Base-by-base conservation (phyloP, 2,113 vertebrate species). In the Archocentrus centrarchus region DNA sequence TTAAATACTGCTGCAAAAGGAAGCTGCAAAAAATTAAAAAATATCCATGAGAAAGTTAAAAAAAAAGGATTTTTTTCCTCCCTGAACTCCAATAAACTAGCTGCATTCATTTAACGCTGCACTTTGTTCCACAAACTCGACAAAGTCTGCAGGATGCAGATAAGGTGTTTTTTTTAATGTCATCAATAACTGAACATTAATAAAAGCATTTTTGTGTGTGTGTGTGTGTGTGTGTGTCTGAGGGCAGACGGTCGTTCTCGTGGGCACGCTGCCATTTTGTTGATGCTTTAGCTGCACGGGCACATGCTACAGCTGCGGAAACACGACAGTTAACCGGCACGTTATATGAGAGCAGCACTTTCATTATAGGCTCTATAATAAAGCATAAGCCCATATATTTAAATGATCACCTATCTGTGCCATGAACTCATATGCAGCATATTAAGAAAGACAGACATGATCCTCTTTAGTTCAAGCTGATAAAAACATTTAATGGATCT, bases 201-300 rank as follows among this genome's bases (percentile, higher is more conserved):
- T 60, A 82, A 73, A 10, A 75, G 39, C 1, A 0, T 79, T 84
- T 79, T 47, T n/a, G 30, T 64, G 63, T 64, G 35, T 35, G 63
- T 75, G 66, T 81, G 63, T 64, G 6, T 35, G 63, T 64, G 6
- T 35, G 35, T 35, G 63, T 75, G 66, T 81, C 41, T 27, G 44
- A 84, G 24, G 3, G 24, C 30, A 1, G 64, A 73, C 78, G 30
- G 32, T 60, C 32, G 27, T 78, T 63, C 60, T 80, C n/a, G 7
- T 59, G 85, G 88, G 86, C 81, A 9, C 59, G 62, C 83, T 79
- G 87, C 81, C 77, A 85, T 90, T 81, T 81, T 81, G 80, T 87
- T 86, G 84, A 78, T 86, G 82, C 61, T 68, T 47, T 18, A 59
- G 63, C 66, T 18, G 17, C 61, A 83, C 81, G 82, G 73, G 83